Conservation (phyloP, 2,797 vertebrate genomes). For the Cynopterus sphinx region DNA sequence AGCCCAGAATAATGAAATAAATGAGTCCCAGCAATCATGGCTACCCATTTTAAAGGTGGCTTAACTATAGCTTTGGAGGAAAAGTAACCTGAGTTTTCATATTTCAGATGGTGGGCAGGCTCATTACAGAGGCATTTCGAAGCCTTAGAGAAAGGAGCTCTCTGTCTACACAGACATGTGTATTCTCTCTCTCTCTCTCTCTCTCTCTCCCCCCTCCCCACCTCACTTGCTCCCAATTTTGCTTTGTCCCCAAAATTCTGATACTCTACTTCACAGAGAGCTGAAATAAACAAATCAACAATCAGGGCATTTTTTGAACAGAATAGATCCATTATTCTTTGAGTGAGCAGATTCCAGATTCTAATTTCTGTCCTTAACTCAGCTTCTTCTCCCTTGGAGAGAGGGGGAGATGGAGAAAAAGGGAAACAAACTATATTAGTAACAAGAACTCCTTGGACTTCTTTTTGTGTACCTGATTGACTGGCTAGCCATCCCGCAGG, state of each 20-base stretch:
- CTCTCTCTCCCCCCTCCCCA: background rate
- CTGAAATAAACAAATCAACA: conserved; percentile 86
- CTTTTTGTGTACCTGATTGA: too few relatives aligned
- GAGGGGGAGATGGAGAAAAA: conserved; percentile 45
- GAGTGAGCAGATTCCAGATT: conserved; percentile 79
- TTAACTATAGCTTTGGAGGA: background rate
- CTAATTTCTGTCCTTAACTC: conserved; percentile 79
- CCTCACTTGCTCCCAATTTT: conserved; percentile 45
- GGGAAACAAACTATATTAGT: background rate
- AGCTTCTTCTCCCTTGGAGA: conserved; percentile 78
- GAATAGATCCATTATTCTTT: conserved; percentile 83
- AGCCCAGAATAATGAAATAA: background rate
- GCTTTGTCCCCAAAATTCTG: conserved; percentile 79
- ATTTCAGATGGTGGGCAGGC: background rate
- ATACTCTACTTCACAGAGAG: conserved; percentile 74
- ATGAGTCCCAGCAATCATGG: background rate
- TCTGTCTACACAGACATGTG: conserved; percentile 3
- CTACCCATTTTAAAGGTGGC: background rate
- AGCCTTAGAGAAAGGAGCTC: conserved; percentile 50
- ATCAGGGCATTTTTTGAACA: conserved; percentile 80
- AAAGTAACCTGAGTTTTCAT: background rate
- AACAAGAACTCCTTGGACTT: background rate
- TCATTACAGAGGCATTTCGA: background rate
- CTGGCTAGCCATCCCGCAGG: background rate
- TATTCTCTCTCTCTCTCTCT: background rate